These are phyloP conservation scores for Sceloporus tristichus DNA, from an alignment of 2,113 vertebrate genomes.

Conservation along the genomic window DNA sequence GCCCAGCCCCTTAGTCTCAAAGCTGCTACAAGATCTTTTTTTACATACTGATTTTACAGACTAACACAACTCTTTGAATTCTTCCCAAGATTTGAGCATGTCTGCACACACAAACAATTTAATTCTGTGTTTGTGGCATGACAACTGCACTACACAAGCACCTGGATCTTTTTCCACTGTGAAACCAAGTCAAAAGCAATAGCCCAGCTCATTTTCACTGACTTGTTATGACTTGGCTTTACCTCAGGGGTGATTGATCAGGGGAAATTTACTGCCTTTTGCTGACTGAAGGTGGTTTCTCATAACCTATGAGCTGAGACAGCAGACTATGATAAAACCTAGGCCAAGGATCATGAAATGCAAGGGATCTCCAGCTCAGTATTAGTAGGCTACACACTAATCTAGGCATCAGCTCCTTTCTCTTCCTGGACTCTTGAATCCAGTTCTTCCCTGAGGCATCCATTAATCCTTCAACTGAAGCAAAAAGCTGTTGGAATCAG, in stretches of 20 bases:
- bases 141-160: no score
- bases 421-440: background rate
- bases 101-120: no score
- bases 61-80: no score
- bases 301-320: background rate
- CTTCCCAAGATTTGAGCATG: no score
- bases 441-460: background rate
- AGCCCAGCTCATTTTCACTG: background rate
- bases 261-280: background rate
- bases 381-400: background rate
- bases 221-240: background rate
- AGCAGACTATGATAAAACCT: background rate
- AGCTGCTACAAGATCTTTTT: no score
- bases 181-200: background rate
- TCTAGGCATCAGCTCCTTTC: no score
- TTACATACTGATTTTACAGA: no score
- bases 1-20: no score
- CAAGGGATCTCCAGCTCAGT: background rate
- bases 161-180: background rate
- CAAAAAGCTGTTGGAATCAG: background rate
- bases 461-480: background rate
- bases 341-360: background rate
- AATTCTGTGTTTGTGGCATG: no score
- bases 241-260: background rate
- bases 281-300: background rate